Evolutionary conservation across 2,113 vertebrate species (phyloP).

Genomic region (Enhydra lutris): DNA sequence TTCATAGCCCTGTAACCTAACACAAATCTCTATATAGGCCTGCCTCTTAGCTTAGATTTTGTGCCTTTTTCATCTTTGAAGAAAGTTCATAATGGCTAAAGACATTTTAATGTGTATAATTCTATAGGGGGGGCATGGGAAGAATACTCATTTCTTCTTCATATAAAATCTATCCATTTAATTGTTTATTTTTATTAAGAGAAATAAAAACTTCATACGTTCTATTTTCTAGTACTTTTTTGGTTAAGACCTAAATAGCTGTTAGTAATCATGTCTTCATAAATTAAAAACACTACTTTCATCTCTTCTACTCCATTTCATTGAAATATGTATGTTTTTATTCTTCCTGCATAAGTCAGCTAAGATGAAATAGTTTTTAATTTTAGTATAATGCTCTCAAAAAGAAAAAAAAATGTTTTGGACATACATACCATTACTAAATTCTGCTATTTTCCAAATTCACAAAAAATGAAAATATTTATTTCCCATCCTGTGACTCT

Average conservation of each 20-base stretch:
- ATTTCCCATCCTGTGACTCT: background rate
- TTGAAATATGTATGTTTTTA: background rate
- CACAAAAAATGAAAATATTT: background rate
- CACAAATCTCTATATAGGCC: background rate
- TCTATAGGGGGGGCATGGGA: background rate
- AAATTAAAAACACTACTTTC: background rate
- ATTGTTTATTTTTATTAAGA: background rate
- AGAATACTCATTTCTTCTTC: background rate
- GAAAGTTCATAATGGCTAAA: background rate
- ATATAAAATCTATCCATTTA: background rate
- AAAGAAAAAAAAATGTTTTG: background rate
- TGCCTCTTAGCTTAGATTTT: background rate
- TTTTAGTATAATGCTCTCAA: background rate
- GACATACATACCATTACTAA: background rate
- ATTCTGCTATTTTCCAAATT: background rate
- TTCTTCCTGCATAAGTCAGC: background rate
- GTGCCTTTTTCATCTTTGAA: conserved; percentile 15
- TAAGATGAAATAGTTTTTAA: background rate
- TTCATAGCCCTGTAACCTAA: background rate
- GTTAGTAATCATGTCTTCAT: background rate
- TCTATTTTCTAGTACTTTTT: background rate
- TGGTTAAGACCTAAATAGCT: background rate
- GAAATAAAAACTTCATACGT: background rate
- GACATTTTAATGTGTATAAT: background rate
- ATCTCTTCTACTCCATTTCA: background rate